A percentile compares a stretch with the other conserved stretches of the same genome.
Evolutionary conservation across 1,140 invertebrate species (phyloP).

Genomic region (Hycleus phaleratus): DNA sequence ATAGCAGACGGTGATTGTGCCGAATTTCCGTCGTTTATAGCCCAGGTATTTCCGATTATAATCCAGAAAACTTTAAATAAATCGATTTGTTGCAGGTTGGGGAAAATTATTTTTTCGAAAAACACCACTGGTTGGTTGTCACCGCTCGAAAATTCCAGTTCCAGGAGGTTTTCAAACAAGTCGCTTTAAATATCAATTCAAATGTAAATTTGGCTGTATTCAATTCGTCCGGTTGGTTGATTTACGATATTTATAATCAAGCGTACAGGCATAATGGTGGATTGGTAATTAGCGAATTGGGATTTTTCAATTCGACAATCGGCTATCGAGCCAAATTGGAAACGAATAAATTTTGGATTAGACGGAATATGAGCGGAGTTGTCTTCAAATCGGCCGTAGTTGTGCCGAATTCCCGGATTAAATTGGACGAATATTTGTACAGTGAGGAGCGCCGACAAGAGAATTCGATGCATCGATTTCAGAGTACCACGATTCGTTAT

Average conservation of each 20-base stretch:
- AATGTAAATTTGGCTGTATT: slow-evolving; percentile 21
- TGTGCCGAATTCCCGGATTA: slow-evolving; percentile 43
- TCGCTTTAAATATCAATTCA: slow-evolving; percentile 23
- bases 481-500: slow-evolving; percentile 48
- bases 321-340: slow-evolving; percentile 37
- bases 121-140: slow-evolving; percentile 26
- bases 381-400: slow-evolving; percentile 44
- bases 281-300: slow-evolving; percentile 44
- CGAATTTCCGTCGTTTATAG: neutral
- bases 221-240: neutral
- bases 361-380: slow-evolving; percentile 45
- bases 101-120: slow-evolving; percentile 23
- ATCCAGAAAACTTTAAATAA: neutral
- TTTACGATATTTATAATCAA: slow-evolving; percentile 39
- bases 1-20: slow-evolving; percentile 7
- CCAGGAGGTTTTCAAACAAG: slow-evolving; percentile 19
- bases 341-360: slow-evolving; percentile 41
- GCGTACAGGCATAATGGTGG: slow-evolving; percentile 45
- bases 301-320: slow-evolving; percentile 36
- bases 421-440: slow-evolving; percentile 48
- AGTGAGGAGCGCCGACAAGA: slow-evolving; percentile 41
- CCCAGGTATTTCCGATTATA: neutral
- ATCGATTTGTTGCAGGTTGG: slow-evolving; percentile 9
- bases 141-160: neutral
- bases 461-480: slow-evolving; percentile 53